Evolutionary conservation across 1,140 invertebrate genomes (phyloP).

Genomic region (Ceratina japonica): DNA sequence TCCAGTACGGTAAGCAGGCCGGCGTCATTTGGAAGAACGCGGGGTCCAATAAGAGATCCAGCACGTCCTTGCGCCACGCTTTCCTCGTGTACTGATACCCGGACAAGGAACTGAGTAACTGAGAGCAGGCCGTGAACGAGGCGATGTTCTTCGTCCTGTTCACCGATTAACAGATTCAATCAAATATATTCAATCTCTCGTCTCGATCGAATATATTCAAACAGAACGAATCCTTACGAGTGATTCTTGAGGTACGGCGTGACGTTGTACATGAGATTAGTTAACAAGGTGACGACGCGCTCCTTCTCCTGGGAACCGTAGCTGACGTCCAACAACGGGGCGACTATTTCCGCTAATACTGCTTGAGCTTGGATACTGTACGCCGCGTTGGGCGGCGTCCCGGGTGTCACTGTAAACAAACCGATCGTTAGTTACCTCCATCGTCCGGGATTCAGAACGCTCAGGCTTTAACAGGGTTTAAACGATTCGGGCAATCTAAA

Average conservation of each 20-base stretch:
- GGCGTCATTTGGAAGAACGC: slow-evolving; percentile 95
- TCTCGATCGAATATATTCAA: neutral
- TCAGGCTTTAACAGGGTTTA: neutral
- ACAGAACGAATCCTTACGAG: slow-evolving; percentile 78
- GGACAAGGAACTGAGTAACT: slow-evolving; percentile 90
- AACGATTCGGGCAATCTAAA: neutral
- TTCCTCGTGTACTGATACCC: slow-evolving; percentile 95
- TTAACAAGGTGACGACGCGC: slow-evolving; percentile 90
- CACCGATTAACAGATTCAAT: slow-evolving; percentile 11
- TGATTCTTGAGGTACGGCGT: slow-evolving; percentile 95
- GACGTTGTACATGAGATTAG: slow-evolving; percentile 92
- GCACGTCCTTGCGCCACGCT: slow-evolving; percentile 95
- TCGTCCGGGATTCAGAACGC: neutral
- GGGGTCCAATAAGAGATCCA: slow-evolving; percentile 92
- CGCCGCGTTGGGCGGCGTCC: slow-evolving; percentile 77
- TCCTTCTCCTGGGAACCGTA: slow-evolving; percentile 97
- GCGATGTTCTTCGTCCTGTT: slow-evolving; percentile 87
- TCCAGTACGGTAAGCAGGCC: slow-evolving; percentile 90
- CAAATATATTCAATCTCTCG: no score
- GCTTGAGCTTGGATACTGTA: slow-evolving; percentile 86
- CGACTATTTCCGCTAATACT: slow-evolving; percentile 91
- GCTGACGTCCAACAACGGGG: slow-evolving; percentile 93
- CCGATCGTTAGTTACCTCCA: slow-evolving; percentile 5
- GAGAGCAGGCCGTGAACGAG: slow-evolving; percentile 93
- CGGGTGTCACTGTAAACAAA: slow-evolving; percentile 70